These are phyloP conservation scores for Rhagoletis zephyria DNA, from an alignment of 1,140 invertebrate species.

Conservation along the genomic window DNA sequence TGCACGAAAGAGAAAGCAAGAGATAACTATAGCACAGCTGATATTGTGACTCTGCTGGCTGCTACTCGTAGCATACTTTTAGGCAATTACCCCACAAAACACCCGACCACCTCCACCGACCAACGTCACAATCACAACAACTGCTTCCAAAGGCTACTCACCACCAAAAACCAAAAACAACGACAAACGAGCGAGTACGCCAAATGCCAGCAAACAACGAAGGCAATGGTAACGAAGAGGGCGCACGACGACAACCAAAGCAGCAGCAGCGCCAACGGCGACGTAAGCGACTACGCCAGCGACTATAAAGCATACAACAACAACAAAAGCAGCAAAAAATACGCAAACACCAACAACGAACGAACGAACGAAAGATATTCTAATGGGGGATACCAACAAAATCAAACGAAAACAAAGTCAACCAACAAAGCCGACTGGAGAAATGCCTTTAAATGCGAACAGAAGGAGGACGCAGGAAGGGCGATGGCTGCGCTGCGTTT, in stretches of 20 bases:
- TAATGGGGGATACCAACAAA: neutral
- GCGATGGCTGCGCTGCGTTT: neutral
- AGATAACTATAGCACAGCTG: constrained; percentile 1
- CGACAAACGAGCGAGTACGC: neutral
- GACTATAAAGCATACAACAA: neutral
- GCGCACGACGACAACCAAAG: neutral
- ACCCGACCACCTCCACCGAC: neutral
- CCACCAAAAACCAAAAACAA: neutral
- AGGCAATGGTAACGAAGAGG: neutral
- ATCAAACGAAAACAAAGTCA: neutral
- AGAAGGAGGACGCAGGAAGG: neutral
- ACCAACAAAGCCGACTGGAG: constrained; percentile 35
- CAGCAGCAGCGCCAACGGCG: no score
- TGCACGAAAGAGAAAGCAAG: neutral
- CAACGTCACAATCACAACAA: neutral
- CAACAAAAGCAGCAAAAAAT: neutral
- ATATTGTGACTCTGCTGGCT: neutral
- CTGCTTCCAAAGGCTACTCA: neutral
- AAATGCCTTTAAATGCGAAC: neutral
- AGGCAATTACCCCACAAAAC: constrained; percentile 9
- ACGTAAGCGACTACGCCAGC: neutral
- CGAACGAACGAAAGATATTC: neutral
- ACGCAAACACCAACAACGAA: constrained; percentile 6
- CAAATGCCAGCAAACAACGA: neutral
- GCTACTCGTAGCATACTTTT: constrained; percentile 11